Evolutionary conservation across 2,888 invertebrate genomes (phyloP), one percentile per base, ranked within the genome.

Genomic region (Pseudococcus jackbeardsleyi): DNA sequence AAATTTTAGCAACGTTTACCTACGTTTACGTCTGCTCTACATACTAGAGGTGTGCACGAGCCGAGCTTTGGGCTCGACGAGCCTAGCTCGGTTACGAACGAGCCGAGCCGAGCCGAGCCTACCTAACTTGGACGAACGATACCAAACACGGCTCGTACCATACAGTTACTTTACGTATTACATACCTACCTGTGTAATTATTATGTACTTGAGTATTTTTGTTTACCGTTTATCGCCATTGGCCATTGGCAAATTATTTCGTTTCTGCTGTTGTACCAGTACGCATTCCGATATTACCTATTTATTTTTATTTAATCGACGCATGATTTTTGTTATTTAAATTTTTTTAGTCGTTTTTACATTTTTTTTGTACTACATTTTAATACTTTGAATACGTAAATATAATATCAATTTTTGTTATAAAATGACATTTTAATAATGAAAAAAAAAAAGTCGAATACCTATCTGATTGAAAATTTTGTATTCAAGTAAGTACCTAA

Each of bases 381-480:
- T 85, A 85, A 64, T 85, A 85, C 64, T 85, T 85, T 85, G 39
- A 85, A 85, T 85, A 85, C 85, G 85, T 85, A 85, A 85, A 59
- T 85, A 54, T 85, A 85, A 54, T 85, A 85, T 85, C 59, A 64
- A n/a, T 85, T 85, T 85, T 85, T 50, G 46, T 19, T 84, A 50
- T 19, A 50, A 54, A 54, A 50, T 26, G 1, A 12, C 7, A n/a
- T 46, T 33, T 33, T 84, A 15, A 9, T 26, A 1, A n/a, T n/a
- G n/a, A 50, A 84, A 84, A 84, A 50, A 50, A 84, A 84, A 84
- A 54, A 54, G 17, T 33, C 7, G 4, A 72, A 72, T 42, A 72
- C 12, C 17, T 12, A 72, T 33, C 4, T 19, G 22, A 33, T 33
- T 33, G 26, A 33, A 22, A 19, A 11, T 6, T 22, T 64, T 64